Base-by-base conservation (phyloP, 2,888 invertebrate species). In the Drosophila picticornis region DNA sequence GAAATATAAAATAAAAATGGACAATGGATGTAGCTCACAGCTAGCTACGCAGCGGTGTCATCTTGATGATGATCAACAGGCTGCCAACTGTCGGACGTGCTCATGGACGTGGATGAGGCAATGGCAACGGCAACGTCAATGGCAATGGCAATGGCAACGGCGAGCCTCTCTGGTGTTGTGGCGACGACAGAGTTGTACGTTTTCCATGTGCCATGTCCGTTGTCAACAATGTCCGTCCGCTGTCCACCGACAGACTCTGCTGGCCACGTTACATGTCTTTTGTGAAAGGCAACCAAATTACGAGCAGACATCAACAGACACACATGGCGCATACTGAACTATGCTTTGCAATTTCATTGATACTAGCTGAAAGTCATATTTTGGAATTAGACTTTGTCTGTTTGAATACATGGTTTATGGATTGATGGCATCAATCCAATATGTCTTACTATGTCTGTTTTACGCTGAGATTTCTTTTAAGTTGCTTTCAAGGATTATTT, bases 221-320 rank as follows among this genome's bases (percentile, higher is more conserved):
- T 90, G 90, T 90, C 90, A 90, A 89, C 85, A 72, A 73, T 60
- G 78, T 81, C 73, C 59, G 72, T 58, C 72, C 58, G 56, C 46
- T 59, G 58, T 25, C 63, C 25, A 22, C 58, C 43, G 32, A 22
- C 32, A 5, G 16, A 53, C 52, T 22, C 38, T 48, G 40, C 62
- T 64, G 83, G 74, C 65, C 81, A 85, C 86, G 66, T 86, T 84
- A 80, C 77, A 67, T 88, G 86, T 90, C 89, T 82, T 80, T 89
- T 90, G 90, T 88, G 90, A 88, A 88, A 88, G 87, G 87, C 90
- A 82, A 84, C 85, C 80, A 89, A 90, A 87, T 90, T 87, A 83
- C 90, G 85, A 84, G 84, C 83, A 69, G 74, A 77, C 66, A 77
- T 48, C 29, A 52, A 59, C 36, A 68, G 56, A 51, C 34, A 22